These are phyloP conservation scores for Thelaira solivaga DNA, from an alignment of 2,888 invertebrate species.

Conservation along the genomic window DNA sequence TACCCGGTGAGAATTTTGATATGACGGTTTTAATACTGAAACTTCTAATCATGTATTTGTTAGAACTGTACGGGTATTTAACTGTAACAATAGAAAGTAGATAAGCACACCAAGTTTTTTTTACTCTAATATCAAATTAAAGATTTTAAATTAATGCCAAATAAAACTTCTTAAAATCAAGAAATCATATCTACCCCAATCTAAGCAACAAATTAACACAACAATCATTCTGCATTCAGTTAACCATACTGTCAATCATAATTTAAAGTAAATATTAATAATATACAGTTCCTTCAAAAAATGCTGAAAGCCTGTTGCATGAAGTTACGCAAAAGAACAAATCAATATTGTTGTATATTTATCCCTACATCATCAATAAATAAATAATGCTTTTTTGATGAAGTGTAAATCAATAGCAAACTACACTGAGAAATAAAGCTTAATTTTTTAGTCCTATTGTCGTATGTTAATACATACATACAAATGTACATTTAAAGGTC, in stretches of 20 bases:
- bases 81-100: too few species aligned
- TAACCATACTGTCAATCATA: background rate
- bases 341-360: conserved; percentile 2
- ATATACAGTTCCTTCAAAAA: background rate
- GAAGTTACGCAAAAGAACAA: conserved; percentile 54
- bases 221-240: background rate
- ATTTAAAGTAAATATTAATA: conserved; percentile 21
- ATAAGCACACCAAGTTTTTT: too few species aligned
- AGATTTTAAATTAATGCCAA: background rate
- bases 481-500: background rate
- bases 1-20: too few species aligned
- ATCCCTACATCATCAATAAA: background rate
- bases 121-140: too few species aligned
- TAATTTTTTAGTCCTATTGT: background rate
- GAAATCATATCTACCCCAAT: background rate
- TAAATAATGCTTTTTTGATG: background rate
- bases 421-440: background rate
- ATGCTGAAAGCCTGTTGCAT: conserved; percentile 57
- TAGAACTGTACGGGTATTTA: too few species aligned
- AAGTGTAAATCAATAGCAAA: background rate
- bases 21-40: too few species aligned
- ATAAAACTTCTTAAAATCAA: background rate
- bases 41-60: too few species aligned
- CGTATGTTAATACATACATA: background rate
- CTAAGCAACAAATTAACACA: background rate